A percentile compares a stretch with the other conserved stretches of the same genome.
Conservation (phyloP, 2,797 vertebrate species). For the Macrochelys suwanniensis region DNA sequence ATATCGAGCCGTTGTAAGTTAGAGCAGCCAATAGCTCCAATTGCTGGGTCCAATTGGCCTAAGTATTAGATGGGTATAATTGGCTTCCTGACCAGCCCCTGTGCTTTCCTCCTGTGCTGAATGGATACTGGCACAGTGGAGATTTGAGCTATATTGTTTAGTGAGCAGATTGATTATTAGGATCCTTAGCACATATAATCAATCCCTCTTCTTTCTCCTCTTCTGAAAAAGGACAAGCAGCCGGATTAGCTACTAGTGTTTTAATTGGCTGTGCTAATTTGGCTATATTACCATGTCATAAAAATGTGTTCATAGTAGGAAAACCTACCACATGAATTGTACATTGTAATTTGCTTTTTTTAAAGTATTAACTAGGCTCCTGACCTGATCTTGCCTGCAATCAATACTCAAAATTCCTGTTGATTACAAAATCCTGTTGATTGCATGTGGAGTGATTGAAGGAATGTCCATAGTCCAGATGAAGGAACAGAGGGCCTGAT, state of each 20-base stretch:
- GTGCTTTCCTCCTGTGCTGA: background rate
- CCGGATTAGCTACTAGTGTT: accelerated
- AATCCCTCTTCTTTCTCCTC: background rate
- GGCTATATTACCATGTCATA: background rate
- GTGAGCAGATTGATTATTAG: background rate
- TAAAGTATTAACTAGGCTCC: conserved; percentile 35
- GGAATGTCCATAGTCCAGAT: accelerated
- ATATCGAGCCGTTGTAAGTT: background rate
- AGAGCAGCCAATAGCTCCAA: background rate
- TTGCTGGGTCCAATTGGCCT: background rate
- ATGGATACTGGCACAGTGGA: background rate
- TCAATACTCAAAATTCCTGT: background rate
- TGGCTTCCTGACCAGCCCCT: background rate
- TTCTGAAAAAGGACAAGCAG: background rate
- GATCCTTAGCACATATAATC: conserved; percentile 26
- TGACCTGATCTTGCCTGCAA: conserved; percentile 29
- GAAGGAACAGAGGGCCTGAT: background rate
- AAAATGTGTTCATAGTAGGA: background rate
- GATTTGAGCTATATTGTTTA: background rate
- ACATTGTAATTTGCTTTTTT: background rate
- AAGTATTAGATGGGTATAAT: background rate
- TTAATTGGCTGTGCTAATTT: accelerated
- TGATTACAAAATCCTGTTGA: background rate
- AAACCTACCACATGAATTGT: background rate
- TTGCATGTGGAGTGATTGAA: accelerated